Evolutionary conservation across 2,797 vertebrate genomes (phyloP).

Genomic region (Pyrocephalus nanus): DNA sequence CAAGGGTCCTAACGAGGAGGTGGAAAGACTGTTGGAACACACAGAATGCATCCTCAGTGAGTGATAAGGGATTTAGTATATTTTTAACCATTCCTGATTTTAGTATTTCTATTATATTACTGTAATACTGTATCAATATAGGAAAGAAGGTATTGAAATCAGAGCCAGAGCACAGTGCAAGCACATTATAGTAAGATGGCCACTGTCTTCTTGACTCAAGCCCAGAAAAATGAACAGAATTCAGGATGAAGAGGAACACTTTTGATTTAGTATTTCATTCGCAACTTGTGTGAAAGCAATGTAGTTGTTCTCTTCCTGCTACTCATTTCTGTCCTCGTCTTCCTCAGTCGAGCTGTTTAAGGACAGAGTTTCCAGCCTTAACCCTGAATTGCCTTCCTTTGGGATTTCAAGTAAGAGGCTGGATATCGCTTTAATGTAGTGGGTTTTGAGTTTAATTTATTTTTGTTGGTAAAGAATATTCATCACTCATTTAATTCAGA

Average conservation of each 20-base stretch:
- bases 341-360: background rate
- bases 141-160: background rate
- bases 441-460: slow-evolving; percentile 81
- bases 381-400: slow-evolving; percentile 47
- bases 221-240: background rate
- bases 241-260: slow-evolving; percentile 6
- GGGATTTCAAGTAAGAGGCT: slow-evolving; percentile 45
- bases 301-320: background rate
- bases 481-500: slow-evolving; percentile 87
- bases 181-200: background rate
- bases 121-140: background rate
- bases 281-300: slow-evolving; percentile 15
- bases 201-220: background rate
- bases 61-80: background rate
- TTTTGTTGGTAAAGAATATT: slow-evolving; percentile 88
- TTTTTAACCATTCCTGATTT: background rate
- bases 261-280: slow-evolving; percentile 50
- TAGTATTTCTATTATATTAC: background rate
- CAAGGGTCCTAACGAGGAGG: background rate
- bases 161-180: background rate
- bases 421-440: slow-evolving; percentile 53
- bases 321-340: background rate
- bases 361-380: background rate
- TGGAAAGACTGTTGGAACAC: background rate
- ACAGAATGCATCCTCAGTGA: background rate